These are phyloP conservation scores for Vidua macroura DNA, from an alignment of 2,113 vertebrate species.

Conservation along the genomic window DNA sequence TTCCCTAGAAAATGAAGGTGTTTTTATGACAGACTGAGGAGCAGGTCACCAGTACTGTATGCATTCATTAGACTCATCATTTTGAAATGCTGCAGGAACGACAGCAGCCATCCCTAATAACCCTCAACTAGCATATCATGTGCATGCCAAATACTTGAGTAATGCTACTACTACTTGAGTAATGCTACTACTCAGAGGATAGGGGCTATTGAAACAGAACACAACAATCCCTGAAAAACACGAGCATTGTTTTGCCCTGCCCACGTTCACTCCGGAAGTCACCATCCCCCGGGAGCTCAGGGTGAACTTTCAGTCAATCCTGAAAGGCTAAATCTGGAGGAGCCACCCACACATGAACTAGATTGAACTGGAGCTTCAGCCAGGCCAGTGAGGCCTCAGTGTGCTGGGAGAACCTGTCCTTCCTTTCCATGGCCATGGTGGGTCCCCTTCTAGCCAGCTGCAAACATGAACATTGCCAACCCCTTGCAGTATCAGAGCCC, in stretches of 20 bases:
- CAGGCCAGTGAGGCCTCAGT: neutral
- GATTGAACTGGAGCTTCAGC: neutral
- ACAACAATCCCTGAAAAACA: neutral
- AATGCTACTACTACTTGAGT: neutral
- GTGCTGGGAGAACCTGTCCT: neutral
- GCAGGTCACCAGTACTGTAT: accelerated
- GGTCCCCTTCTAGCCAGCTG: neutral
- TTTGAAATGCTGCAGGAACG: neutral
- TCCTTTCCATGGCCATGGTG: accelerated
- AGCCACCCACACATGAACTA: neutral
- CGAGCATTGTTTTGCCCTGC: neutral
- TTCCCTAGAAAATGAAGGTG: neutral
- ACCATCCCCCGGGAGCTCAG: neutral
- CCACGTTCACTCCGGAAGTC: neutral
- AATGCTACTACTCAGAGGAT: neutral
- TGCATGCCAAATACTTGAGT: neutral
- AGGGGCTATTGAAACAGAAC: neutral
- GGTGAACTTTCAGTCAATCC: neutral
- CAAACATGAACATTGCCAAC: no score
- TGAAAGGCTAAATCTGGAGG: conserved; percentile 5
- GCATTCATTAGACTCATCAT: neutral
- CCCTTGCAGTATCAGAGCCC: accelerated
- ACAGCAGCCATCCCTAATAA: neutral
- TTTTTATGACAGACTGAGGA: neutral
- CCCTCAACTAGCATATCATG: neutral